Conservation (phyloP, 37 sponge, comb jelly and placozoan genomes). For the Hexactinellida sp. region DNA sequence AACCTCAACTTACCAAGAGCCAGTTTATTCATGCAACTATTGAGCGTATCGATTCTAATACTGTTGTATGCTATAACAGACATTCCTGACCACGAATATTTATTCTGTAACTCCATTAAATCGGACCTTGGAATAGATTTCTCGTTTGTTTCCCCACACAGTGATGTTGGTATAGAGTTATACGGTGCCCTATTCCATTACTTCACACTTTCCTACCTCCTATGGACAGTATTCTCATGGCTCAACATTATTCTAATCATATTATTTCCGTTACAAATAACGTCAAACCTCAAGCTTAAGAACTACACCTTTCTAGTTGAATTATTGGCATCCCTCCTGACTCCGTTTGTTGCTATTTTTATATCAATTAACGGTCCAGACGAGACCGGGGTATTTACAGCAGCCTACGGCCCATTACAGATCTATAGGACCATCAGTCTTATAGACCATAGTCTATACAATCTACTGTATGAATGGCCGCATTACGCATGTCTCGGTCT, state of each 20-base stretch:
- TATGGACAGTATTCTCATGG: neutral
- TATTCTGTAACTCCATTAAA: neutral
- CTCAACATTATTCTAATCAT: neutral
- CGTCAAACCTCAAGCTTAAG: neutral
- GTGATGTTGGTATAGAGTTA: neutral
- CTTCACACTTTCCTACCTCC: neutral
- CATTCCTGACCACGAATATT: neutral
- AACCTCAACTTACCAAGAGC: neutral
- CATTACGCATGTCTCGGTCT: neutral
- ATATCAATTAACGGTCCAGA: neutral
- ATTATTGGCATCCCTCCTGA: neutral
- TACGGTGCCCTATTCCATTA: slow-evolving; percentile 12
- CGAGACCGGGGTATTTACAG: neutral
- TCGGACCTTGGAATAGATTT: neutral
- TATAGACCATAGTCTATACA: neutral
- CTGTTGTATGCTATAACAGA: neutral
- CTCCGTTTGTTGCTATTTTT: neutral
- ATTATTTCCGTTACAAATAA: neutral
- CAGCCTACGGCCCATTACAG: neutral
- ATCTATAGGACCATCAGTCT: neutral
- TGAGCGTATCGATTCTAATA: neutral
- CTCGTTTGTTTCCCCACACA: neutral
- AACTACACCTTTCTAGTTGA: neutral
- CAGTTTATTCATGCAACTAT: neutral
- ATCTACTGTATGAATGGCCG: neutral